phyloP scores from a whole-genome alignment of 2,113 vertebrate species.

The Laterallus jamaicensis region DNA sequence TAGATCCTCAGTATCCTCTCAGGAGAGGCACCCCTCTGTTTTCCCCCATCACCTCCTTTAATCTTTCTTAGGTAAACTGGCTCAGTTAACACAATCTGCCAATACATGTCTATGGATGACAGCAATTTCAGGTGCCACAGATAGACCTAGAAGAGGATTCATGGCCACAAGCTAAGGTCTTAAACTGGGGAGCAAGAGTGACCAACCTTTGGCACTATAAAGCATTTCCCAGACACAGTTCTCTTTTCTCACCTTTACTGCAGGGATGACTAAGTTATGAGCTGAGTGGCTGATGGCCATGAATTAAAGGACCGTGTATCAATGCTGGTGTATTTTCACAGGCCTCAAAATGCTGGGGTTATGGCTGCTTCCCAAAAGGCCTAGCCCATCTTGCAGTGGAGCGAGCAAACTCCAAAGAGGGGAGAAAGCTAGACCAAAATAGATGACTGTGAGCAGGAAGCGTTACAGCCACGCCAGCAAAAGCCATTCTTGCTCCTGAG shows the following conservation, averaged over 20 bases:
- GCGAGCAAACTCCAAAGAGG: not conserved
- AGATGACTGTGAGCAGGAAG: not conserved
- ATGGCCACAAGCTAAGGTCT: not conserved
- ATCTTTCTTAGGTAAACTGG: not conserved
- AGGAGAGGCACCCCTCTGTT: not conserved
- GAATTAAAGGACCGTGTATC: not conserved
- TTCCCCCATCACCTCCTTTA: not conserved
- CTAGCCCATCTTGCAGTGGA: not conserved
- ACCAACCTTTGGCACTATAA: not conserved
- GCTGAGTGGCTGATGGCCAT: not conserved
- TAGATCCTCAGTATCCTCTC: not conserved
- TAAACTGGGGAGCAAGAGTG: not conserved
- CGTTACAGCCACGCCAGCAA: not conserved
- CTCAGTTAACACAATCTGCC: not conserved
- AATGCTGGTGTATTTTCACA: not conserved
- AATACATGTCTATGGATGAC: not conserved
- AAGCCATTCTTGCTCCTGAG: slow-evolving; percentile 3
- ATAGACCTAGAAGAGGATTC: not conserved
- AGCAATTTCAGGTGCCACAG: not conserved
- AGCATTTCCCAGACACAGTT: not conserved
- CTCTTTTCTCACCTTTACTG: not conserved
- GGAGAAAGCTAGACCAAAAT: slow-evolving; percentile 20
- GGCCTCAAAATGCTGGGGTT: not conserved
- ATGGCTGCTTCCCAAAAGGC: not conserved
- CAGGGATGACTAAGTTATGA: not conserved